Evolutionary conservation across 1,140 invertebrate genomes (phyloP), one percentile per base, ranked within the genome.

Genomic region (Pinna nobilis): DNA sequence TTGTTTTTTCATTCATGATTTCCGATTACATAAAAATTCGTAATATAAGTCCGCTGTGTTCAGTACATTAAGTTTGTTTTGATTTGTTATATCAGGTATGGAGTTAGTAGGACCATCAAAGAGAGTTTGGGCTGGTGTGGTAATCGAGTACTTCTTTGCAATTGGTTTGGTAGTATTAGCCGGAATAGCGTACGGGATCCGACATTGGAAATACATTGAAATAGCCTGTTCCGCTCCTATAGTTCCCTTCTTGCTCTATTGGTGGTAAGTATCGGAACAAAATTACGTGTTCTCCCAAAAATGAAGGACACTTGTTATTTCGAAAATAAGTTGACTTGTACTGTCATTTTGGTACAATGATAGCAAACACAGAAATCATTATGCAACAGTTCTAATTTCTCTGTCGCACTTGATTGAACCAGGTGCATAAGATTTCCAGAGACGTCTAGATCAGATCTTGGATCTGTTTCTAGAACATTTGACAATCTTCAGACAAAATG

Each of bases 191-290:
- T 92, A 93, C 80, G 92, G 91, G 66, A 90, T 94, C 1, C 90
- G 92, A 23, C 28, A 92, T 37, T 95, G 94, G 94, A 89, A 91
- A 3, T 90, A 90, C 60, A 94, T 94, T 50, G 94, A 95, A 88
- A 88, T 95, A 76, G 91, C 92, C 0, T 91, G 94, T 55, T 94
- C 94, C 0, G 83, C 94, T 28, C 94, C 94, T 18, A 92, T 93
- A 0, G 84, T 93, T 15, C 81, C 94, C 18, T 91, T 95, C 70
- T 75, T 96, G 11, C 33, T 55, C 13, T 77, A 70, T 28, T 77
- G 70, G 70, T 70, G 71, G 76, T 77, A 70, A 20, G 70, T 44
- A 44, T n/a, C n/a, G n/a, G n/a, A n/a, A n/a, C n/a, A n/a, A n/a
- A n/a, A n/a, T n/a, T n/a, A n/a, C n/a, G n/a, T n/a, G n/a, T n/a